Conservation (phyloP, 2,113 vertebrate species). For the Megaceryle torquata region DNA sequence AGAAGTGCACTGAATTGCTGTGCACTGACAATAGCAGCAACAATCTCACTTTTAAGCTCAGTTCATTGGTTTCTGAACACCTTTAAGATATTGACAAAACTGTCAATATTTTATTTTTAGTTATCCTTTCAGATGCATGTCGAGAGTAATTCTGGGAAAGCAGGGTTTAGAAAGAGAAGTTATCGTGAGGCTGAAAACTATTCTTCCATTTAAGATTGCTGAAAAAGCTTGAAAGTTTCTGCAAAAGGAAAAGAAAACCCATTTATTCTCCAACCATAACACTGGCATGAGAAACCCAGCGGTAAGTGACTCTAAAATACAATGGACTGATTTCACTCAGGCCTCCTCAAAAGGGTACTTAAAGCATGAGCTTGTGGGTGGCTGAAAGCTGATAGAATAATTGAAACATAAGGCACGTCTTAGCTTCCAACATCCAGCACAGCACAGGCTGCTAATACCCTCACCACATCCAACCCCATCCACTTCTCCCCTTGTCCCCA, state of each 20-base stretch:
- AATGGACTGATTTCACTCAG: not conserved
- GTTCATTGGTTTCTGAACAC: not conserved
- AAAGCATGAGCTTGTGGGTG: not conserved
- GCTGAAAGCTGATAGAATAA: not conserved
- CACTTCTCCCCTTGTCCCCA: not conserved
- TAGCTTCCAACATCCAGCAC: not conserved
- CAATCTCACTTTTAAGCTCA: not conserved
- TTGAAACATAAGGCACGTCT: not conserved
- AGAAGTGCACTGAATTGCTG: not conserved
- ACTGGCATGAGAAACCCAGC: not conserved
- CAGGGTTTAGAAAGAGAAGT: not conserved
- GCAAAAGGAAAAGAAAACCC: not conserved
- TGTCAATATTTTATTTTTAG: conserved; percentile 36
- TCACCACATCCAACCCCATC: not conserved
- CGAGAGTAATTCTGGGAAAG: not conserved
- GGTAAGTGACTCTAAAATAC: not conserved
- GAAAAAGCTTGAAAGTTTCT: conserved; percentile 13
- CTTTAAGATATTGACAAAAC: not conserved
- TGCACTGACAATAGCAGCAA: not conserved
- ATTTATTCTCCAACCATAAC: not conserved
- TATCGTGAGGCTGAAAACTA: not conserved
- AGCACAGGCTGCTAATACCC: not conserved
- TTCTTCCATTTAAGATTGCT: not conserved
- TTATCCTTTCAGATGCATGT: not conserved
- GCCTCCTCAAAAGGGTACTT: not conserved